Percentiles rank a stretch among this genome's conserved stretches.
phyloP scores from a whole-genome alignment of 2,113 vertebrate genomes.

The Eira barbara region DNA sequence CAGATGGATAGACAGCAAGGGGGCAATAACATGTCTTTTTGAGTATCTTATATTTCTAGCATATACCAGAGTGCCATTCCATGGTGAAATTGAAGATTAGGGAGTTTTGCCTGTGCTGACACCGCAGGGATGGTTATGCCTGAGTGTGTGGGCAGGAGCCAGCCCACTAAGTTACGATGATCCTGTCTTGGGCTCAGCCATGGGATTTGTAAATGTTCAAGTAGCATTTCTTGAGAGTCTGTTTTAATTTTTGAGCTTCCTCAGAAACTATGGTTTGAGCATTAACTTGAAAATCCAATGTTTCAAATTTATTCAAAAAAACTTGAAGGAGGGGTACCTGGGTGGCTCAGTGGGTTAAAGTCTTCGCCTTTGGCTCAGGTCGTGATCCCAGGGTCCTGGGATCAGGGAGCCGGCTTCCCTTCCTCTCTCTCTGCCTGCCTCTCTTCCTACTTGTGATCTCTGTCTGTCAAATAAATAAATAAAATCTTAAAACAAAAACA shows the following conservation, averaged over 20 bases:
- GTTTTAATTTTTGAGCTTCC: background rate
- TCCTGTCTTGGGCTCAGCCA: background rate
- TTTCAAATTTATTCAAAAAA: background rate
- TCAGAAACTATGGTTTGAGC: background rate
- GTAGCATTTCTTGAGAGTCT: background rate
- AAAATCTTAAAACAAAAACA: too few species aligned
- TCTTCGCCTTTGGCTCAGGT: too few species aligned
- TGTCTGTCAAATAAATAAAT: too few species aligned
- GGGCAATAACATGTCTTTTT: background rate
- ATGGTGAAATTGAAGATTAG: background rate
- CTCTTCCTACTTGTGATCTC: too few species aligned
- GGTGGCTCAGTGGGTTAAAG: too few species aligned
- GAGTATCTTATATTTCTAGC: background rate
- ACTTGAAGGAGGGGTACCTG: background rate
- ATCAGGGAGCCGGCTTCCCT: too few species aligned
- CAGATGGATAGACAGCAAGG: background rate
- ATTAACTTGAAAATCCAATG: background rate
- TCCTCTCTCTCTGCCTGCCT: too few species aligned
- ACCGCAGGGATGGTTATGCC: background rate
- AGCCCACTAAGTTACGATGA: background rate
- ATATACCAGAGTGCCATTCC: background rate
- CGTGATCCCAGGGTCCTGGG: too few species aligned
- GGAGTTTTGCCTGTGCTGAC: background rate
- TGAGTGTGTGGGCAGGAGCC: background rate
- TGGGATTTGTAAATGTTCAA: background rate